Percentiles rank a stretch among this genome's conserved stretches.
Conservation (phyloP, 2,797 vertebrate species). For the Furcifer pardalis region DNA sequence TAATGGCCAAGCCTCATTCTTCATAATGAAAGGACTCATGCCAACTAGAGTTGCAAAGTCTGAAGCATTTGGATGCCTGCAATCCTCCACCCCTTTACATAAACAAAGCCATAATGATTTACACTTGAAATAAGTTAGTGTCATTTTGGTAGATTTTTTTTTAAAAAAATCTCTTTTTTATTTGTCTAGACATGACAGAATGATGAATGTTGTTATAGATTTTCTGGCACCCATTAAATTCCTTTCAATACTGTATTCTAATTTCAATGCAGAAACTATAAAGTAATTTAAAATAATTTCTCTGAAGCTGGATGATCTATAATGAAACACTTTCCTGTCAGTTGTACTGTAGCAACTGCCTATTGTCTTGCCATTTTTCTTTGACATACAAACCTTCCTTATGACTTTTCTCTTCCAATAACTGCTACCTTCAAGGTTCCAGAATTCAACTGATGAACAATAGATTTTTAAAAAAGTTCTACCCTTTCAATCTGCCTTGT, state of each 20-base stretch:
- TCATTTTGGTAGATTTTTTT: slow-evolving; percentile 40
- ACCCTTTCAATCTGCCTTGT: not conserved
- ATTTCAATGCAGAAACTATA: slow-evolving; percentile 43
- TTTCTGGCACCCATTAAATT: slow-evolving; percentile 46
- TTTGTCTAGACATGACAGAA: slow-evolving; percentile 50
- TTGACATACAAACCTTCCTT: not conserved
- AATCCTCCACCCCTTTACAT: rapidly evolving
- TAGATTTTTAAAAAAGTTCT: no score
- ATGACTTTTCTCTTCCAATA: not conserved
- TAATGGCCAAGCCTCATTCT: not conserved
- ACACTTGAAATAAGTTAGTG: not conserved
- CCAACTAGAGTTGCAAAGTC: not conserved
- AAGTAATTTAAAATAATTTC: slow-evolving; percentile 38
- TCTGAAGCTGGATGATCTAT: not conserved
- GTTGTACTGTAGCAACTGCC: not conserved
- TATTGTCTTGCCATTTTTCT: not conserved
- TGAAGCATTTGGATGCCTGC: slow-evolving; percentile 29
- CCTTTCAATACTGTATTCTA: slow-evolving; percentile 44
- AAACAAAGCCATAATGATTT: slow-evolving; percentile 35
- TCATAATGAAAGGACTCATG: not conserved
- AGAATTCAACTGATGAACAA: slow-evolving; percentile 11
- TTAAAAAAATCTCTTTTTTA: no score
- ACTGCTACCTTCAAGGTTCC: not conserved
- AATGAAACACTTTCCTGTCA: not conserved
- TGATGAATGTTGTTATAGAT: slow-evolving; percentile 47